phyloP scores from a whole-genome alignment of 2,113 vertebrate species.

The Pipra filicauda region DNA sequence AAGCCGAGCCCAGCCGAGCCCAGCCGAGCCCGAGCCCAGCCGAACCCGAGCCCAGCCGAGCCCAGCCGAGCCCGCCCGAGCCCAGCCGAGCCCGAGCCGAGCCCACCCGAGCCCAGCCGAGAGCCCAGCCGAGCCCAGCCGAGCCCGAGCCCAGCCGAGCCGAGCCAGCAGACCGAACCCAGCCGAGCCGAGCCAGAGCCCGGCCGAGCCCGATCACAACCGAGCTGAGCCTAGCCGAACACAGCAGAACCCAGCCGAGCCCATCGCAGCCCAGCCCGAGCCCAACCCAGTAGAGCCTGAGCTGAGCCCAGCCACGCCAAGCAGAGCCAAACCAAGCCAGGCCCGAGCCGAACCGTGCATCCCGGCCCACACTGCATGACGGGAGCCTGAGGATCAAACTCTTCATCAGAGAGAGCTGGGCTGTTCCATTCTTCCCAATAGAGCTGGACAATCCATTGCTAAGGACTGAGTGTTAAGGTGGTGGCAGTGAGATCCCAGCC shows the following conservation, averaged over 20 bases:
- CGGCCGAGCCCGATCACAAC: no score
- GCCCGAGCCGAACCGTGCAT: background rate
- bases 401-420: no score
- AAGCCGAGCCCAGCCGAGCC: background rate
- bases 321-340: background rate
- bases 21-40: no score
- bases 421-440: background rate
- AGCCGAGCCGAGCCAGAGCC: background rate
- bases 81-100: no score
- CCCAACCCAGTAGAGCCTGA: no score
- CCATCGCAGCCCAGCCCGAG: background rate
- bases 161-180: no score
- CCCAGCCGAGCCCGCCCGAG: no score
- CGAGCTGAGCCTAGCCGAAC: background rate
- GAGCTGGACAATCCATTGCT: background rate
- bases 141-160: no score
- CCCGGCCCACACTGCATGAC: background rate
- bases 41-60: no score
- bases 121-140: no score
- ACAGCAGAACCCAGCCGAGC: no score
- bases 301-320: background rate
- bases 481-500: background rate
- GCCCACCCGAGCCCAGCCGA: no score
- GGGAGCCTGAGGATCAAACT: background rate
- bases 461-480: rapidly evolving